phyloP scores from a whole-genome alignment of 2,888 invertebrate species.

The Tenthredo scrophulariae region DNA sequence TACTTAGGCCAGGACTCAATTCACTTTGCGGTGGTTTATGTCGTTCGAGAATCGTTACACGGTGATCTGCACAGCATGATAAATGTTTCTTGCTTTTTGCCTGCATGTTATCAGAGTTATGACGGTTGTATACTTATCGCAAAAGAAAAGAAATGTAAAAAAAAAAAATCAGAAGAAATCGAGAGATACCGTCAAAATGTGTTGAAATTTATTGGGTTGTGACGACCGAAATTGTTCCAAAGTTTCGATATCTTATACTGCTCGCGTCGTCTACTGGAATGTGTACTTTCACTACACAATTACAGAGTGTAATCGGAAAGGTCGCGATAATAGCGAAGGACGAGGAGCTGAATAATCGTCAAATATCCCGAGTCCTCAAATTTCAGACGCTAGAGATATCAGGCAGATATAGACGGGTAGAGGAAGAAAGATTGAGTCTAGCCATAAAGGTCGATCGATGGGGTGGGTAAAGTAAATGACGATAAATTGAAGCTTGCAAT shows the following conservation, averaged over 20 bases:
- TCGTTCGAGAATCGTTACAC: background rate
- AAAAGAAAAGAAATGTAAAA: background rate
- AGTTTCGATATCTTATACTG: conserved; percentile 2
- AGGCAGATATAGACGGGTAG: background rate
- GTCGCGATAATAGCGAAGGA: background rate
- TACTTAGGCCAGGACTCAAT: conserved; percentile 22
- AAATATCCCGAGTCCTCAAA: conserved; percentile 5
- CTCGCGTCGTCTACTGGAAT: background rate
- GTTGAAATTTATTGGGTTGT: background rate
- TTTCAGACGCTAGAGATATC: conserved; percentile 14
- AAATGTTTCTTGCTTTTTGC: background rate
- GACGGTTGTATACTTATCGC: background rate
- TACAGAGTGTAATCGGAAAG: conserved; percentile 18
- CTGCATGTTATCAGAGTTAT: background rate
- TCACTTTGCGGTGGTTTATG: background rate
- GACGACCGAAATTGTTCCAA: background rate
- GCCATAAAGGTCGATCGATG: background rate
- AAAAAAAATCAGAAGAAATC: background rate
- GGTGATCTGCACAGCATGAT: background rate
- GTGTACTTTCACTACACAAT: background rate
- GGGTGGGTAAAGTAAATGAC: background rate
- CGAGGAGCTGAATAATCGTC: conserved; percentile 24
- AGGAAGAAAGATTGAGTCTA: background rate
- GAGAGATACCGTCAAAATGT: background rate
- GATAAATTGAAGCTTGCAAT: conserved; percentile 4